Conservation (phyloP, 2,888 invertebrate species). For the Danaus chrysippus region DNA sequence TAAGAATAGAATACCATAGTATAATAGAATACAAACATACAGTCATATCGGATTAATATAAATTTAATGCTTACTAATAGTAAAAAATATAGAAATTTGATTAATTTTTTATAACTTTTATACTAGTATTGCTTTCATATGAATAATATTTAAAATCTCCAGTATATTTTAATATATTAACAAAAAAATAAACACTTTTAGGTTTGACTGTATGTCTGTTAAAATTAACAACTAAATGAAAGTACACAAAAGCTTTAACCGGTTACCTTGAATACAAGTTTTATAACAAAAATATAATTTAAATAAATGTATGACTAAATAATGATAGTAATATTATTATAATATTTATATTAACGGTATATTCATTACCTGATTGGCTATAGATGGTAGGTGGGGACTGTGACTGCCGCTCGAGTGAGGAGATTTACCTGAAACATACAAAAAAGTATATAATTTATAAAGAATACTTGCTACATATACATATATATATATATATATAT, state of each 20-base stretch:
- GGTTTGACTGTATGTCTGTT: background rate
- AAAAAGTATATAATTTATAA: background rate
- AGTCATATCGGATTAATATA: constrained; percentile 10
- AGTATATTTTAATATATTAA: background rate
- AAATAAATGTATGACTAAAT: no score
- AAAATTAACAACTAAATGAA: constrained; percentile 1
- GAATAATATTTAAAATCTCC: no score
- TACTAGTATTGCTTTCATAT: no score
- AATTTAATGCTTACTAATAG: no score
- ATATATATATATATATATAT: no score
- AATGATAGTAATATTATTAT: no score
- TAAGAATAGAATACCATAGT: constrained; percentile 16
- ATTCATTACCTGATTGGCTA: constrained; percentile 65
- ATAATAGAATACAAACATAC: constrained; percentile 17
- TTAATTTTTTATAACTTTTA: no score
- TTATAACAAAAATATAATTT: no score
- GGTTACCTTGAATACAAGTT: background rate
- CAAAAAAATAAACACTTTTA: background rate
- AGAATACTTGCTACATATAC: no score
- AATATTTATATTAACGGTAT: no score
- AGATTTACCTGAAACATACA: constrained; percentile 56
- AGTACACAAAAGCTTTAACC: constrained; percentile 26
- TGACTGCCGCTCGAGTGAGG: constrained; percentile 65
- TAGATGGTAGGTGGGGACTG: constrained; percentile 58
- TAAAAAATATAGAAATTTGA: no score